phyloP scores from a whole-genome alignment of 1,140 invertebrate species.

The Melipona quadrifasciata region DNA sequence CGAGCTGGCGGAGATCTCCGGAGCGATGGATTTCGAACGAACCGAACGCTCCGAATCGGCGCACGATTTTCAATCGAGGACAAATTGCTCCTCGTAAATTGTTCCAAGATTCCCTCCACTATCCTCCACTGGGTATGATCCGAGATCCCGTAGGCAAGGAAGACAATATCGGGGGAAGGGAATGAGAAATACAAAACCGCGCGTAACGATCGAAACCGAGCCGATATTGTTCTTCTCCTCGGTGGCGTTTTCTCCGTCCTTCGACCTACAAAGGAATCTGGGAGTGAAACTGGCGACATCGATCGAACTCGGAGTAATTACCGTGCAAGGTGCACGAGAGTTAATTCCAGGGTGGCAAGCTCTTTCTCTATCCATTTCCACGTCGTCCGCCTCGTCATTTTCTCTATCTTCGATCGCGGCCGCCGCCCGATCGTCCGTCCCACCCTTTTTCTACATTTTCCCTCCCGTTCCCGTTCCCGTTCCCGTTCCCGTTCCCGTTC shows the following conservation, averaged over 20 bases:
- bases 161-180: not conserved
- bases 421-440: not conserved
- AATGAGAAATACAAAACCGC: not conserved
- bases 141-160: not conserved
- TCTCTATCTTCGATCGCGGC: conserved; percentile 41
- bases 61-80: conserved; percentile 32
- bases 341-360: conserved; percentile 40
- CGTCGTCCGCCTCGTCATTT: conserved; percentile 42
- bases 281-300: conserved; percentile 3
- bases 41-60: not conserved
- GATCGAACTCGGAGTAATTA: conserved; percentile 42
- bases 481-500: not conserved
- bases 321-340: conserved; percentile 36
- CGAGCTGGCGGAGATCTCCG: not conserved
- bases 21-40: not conserved
- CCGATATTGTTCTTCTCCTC: not conserved
- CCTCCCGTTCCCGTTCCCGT: not conserved
- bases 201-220: not conserved
- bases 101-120: not conserved
- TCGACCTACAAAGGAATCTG: not conserved
- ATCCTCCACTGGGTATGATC: too few species aligned
- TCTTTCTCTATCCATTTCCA: conserved; percentile 48
- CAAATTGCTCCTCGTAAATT: conserved; percentile 30
- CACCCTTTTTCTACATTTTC: conserved; percentile 12
- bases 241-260: not conserved